Percentiles rank a stretch among this genome's conserved stretches.
phyloP scores from a whole-genome alignment of 2,113 vertebrate species.

The Drymodes brunneopygia region DNA sequence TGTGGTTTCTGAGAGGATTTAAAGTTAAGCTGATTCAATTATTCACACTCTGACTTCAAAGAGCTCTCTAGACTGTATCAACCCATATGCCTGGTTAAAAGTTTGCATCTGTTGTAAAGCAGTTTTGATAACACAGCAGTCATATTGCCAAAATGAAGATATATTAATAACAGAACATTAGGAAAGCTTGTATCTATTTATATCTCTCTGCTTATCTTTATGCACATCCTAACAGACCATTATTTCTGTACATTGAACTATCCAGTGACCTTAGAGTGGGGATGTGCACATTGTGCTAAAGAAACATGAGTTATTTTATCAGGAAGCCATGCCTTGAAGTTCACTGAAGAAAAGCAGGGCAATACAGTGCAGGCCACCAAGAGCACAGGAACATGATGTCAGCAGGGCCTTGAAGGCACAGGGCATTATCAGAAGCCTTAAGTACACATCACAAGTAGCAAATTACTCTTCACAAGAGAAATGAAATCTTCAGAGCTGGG shows the following conservation, averaged over 20 bases:
- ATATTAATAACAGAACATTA: not conserved
- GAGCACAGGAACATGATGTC: accelerated
- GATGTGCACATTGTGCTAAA: not conserved
- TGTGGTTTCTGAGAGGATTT: constrained; percentile 12
- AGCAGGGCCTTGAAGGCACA: not conserved
- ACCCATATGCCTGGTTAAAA: constrained; percentile 15
- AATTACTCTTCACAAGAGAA: not conserved
- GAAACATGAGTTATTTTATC: not conserved
- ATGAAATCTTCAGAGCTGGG: not conserved
- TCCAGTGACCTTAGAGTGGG: not conserved
- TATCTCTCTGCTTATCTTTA: not conserved
- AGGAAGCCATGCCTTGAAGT: not conserved
- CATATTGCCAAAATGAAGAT: not conserved
- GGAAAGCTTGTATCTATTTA: not conserved
- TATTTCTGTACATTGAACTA: not conserved
- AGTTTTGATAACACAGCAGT: not conserved
- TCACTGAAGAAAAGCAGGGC: not conserved
- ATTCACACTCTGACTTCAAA: constrained; percentile 12
- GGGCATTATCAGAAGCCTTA: not conserved
- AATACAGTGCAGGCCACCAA: not conserved
- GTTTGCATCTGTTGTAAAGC: not conserved
- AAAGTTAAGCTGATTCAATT: constrained; percentile 17
- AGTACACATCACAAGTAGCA: not conserved
- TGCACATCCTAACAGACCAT: not conserved
- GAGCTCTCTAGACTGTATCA: not conserved